Base-by-base conservation (phyloP, 2,797 vertebrate species). In the Sebastes miniatus region DNA sequence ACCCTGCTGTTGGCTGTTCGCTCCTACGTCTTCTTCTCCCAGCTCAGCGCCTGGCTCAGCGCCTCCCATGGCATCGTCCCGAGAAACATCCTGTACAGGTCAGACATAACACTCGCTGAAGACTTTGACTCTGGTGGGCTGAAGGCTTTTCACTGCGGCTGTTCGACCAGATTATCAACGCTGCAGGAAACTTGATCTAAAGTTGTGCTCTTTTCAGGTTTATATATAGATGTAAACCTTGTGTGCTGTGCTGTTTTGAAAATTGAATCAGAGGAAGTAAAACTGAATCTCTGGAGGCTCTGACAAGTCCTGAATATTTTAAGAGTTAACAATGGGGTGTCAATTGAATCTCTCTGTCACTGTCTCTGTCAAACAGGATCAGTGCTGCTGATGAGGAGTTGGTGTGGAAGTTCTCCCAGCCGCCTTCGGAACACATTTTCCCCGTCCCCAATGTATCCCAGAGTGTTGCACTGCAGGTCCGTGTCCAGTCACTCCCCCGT, bases 31-130 rank as follows among this genome's bases (percentile, higher is more conserved):
- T 99, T 99, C 93, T 99, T 99, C 96, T 99, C 99, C 81, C 99
- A 99, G 95, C 96, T 99, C 89, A 99, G 99, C 1, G 99, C 99
- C 5, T 99, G 98, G 98, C 96, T 99, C 89, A 99, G 99, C 70
- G 98, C 98, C 91, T 99, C 98, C 56, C 99, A 99, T 81, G 99
- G 99, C 94, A 97, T 98, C 89, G 97, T 98, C 90, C 99, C 98
- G 92, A 95, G 98, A 90, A 99, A 99, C 94, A 99, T 99, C 95
- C 95, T 99, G 59, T 99, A 99, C 95, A 97, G 99, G 99, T 99
- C 93, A 3, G 93, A 84, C 66, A 54, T 62, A 76, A 36, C 83
- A 62, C 87, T 81, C 64, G 31, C 67, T 83, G 36, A 83, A 69
- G 56, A 80, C 69, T 73, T 36, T 79, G 59, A 69, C 80, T 18